A percentile compares a stretch with the other conserved stretches of the same genome.
Conservation (phyloP, 2,113 vertebrate genomes). For the Gadus chalcogrammus region DNA sequence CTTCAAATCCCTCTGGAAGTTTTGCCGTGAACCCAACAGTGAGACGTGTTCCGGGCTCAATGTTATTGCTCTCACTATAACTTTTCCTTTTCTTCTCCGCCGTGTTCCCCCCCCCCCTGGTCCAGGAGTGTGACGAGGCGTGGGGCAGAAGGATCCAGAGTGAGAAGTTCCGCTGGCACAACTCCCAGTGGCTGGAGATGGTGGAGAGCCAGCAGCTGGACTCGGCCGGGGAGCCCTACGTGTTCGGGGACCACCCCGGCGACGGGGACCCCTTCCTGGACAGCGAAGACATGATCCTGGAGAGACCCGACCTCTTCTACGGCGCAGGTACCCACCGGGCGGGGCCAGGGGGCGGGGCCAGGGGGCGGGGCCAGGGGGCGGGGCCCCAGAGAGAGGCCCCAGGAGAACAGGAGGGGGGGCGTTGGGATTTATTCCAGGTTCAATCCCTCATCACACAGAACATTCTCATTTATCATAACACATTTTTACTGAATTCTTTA, state of each 20-base stretch:
- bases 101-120: background rate
- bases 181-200: conserved; percentile 96
- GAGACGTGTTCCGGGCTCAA: background rate
- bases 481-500: too few relatives aligned
- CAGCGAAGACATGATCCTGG: conserved; percentile 78
- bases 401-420: background rate
- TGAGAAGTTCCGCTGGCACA: conserved; percentile 90
- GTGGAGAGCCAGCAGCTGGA: conserved; percentile 87
- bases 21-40: background rate
- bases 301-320: conserved; percentile 85
- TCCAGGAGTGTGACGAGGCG: conserved; percentile 87
- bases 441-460: too few relatives aligned
- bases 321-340: conserved; percentile 70
- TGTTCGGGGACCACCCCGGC: conserved; percentile 70
- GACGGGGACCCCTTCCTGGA: conserved; percentile 83
- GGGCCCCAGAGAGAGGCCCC: background rate
- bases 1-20: background rate
- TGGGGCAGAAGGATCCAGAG: conserved; percentile 91
- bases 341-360: background rate
- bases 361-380: background rate
- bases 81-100: background rate
- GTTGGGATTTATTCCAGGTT: too few relatives aligned
- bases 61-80: too few relatives aligned
- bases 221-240: conserved; percentile 78
- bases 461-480: too few relatives aligned